Base-by-base conservation (phyloP, 2,113 vertebrate genomes). In the Paradoxurus hermaphroditus region DNA sequence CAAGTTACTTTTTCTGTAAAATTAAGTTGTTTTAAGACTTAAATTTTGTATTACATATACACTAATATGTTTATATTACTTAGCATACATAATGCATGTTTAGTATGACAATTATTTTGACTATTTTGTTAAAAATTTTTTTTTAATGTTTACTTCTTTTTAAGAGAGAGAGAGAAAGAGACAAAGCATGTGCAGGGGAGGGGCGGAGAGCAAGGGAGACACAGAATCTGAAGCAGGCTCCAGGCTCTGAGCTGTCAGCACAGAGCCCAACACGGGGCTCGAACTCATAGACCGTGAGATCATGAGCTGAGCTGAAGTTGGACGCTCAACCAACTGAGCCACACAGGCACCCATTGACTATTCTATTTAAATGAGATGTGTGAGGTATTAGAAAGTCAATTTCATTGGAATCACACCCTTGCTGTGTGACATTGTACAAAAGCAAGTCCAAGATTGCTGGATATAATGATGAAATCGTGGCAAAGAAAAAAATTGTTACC, bases 401-500 rank as follows among this genome's bases (percentile, higher is more conserved):
- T 21, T 81, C 23, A 59, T 0, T 56, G 72, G 68, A 59, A 83
- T 84, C 5, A 15, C 34, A 65, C 34, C 0, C 62, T 87, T 46
- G 41, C 29, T 62, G 4, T 1, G 1, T n/a, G 81, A 8, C n/a
- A 79, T 27, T 1, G 1, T 49, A 51, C 5, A 92, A 77, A 31
- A 90, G 27, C 23, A 73, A 89, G 29, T 39, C 53, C 14, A 70
- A 53, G 44, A 59, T n/a, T 41, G 41, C 25, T 53, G 41, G 86
- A 85, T 18, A 46, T 46, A 90, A 39, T 25, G 10, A 59, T 67
- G 19, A 73, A 59, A 65, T 46, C n/a, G 70, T 23, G n/a, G 31
- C 49, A 90, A 39, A 41, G n/a, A 2, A 59, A 65, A 34, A n/a
- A 3, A 72, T n/a, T n/a, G 3, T 63, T 99, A 99, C 99, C 99